These are phyloP conservation scores for Anas capensis DNA, from an alignment of 2,797 vertebrate species.

Conservation along the genomic window DNA sequence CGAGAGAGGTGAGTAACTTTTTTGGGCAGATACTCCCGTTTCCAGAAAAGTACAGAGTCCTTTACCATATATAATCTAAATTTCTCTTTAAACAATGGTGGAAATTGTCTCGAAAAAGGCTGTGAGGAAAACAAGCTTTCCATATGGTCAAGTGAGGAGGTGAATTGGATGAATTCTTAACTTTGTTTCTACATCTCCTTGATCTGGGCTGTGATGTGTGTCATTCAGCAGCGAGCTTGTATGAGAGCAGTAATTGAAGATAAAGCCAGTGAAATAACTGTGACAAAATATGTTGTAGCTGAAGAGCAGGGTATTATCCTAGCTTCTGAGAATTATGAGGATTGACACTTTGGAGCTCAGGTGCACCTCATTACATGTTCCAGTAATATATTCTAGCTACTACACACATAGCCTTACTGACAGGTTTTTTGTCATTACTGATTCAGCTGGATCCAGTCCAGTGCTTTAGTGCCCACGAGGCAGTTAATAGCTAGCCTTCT, in stretches of 20 bases:
- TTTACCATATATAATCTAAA: neutral
- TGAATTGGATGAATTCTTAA: neutral
- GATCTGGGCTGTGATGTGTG: neutral
- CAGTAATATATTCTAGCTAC: neutral
- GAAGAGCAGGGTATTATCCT: neutral
- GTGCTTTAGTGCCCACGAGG: neutral
- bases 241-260: neutral
- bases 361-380: neutral
- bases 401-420: neutral
- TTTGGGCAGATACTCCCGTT: neutral
- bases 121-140: neutral
- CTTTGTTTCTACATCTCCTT: neutral
- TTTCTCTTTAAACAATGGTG: neutral
- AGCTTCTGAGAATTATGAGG: neutral
- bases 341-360: neutral
- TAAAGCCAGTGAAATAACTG: neutral
- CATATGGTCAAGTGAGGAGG: neutral
- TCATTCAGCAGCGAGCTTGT: neutral
- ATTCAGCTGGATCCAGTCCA: neutral
- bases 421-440: neutral
- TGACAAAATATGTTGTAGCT: neutral
- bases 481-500: neutral
- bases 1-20: slow-evolving; percentile 84
- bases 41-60: rapidly evolving
- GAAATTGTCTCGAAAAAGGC: neutral